Evolutionary conservation across 2,113 vertebrate genomes (phyloP), one percentile per base, ranked within the genome.

Genomic region (Onychorhynchus coronatus): DNA sequence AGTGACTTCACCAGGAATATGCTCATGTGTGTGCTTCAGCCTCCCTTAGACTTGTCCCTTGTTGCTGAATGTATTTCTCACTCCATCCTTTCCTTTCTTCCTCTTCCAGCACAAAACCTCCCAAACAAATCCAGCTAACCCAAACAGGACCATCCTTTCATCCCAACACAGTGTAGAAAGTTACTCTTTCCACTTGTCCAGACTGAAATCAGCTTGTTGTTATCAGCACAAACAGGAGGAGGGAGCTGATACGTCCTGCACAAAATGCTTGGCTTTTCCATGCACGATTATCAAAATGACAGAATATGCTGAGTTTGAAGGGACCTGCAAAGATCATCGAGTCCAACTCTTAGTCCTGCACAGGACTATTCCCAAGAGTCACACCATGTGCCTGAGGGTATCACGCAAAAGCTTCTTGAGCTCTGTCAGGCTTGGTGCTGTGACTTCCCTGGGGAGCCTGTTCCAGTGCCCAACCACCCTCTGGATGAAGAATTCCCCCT

Each of bases 271-370:
- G 14, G 14, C 16, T 87, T 87, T 90, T 74, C 50, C 39, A 30
- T 6, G 7, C 0, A 0, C 19, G 8, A 46, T 68, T 35, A 33
- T 68, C 24, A 53, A 39, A 61, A 41, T 25, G 59, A 20, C 13
- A 59, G 16, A 61, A 75, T 17, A 59, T 1, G 2, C 23, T 41
- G 24, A 59, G 11, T 9, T 46, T 28, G 0, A n/a, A 89, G 14
- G 19, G 28, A 62, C 18, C 2, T 47, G 12, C 8, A 61, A 39
- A 18, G 14, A 50, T 19, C 3, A 42, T 6, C 5, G 4, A 66
- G 35, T 22, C 14, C 67, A 58, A 5, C 35, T 27, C 35, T 42
- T 58, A 8, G 25, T 42, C 41, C 74, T 71, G 56, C 65, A 2
- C 67, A 65, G 67, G 35, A 8, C 30, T 35, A 31, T 27, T 31